A percentile compares a stretch with the other conserved stretches of the same genome.
Evolutionary conservation across 2,888 invertebrate genomes (phyloP).

Genomic region (Dicranocentrus wangi): DNA sequence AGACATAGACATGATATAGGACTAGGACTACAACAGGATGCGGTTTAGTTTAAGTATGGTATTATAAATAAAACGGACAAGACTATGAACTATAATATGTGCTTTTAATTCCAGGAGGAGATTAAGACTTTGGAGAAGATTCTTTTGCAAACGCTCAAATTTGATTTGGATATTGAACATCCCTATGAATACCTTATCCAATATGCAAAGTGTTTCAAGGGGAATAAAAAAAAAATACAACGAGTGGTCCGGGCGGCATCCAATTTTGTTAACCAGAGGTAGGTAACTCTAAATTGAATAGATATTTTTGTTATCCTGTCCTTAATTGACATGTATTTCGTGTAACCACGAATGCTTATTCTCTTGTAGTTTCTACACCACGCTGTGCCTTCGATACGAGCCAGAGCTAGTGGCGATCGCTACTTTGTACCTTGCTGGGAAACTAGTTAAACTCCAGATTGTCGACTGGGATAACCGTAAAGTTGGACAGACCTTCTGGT

Average conservation of each 20-base stretch:
- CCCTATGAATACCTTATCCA: constrained; percentile 94
- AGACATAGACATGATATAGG: too few relatives aligned
- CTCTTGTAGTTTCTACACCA: constrained; percentile 91
- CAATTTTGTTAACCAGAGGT: constrained; percentile 99
- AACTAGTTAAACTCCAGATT: constrained; percentile 95
- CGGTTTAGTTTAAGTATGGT: too few relatives aligned
- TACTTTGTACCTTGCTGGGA: constrained; percentile 96
- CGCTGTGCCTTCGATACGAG: constrained; percentile 97
- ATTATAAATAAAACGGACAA: too few relatives aligned
- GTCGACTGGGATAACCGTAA: constrained; percentile 91
- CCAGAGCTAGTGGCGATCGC: constrained; percentile 98
- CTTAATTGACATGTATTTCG: not conserved
- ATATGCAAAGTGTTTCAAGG: constrained; percentile 94
- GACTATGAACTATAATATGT: too few relatives aligned
- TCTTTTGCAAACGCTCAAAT: constrained; percentile 96
- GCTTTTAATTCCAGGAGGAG: constrained; percentile 81
- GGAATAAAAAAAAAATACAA: constrained; percentile 91
- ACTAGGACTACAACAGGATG: too few relatives aligned
- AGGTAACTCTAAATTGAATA: too few relatives aligned
- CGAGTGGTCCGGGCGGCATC: constrained; percentile 99
- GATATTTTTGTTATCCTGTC: not conserved
- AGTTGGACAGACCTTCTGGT: constrained; percentile 90
- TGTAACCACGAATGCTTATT: too few relatives aligned
- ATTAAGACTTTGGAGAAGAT: constrained; percentile 96
- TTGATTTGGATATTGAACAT: constrained; percentile 98